phyloP scores from a whole-genome alignment of 2,113 vertebrate species.

The Xyrauchen texanus region DNA sequence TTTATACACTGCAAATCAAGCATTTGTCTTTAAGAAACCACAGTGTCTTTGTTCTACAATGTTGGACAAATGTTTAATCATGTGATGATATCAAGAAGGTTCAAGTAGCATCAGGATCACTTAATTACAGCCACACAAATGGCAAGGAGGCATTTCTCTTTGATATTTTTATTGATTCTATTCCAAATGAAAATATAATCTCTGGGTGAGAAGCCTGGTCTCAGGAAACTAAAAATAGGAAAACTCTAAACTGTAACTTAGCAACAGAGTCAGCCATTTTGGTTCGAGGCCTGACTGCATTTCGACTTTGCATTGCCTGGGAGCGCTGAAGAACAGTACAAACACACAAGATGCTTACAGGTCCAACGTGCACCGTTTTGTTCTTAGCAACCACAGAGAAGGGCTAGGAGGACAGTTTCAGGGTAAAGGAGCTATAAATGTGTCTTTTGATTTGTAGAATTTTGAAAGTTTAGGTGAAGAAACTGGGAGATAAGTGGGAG shows the following conservation, averaged over 20 bases:
- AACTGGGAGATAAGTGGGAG: background rate
- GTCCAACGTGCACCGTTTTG: background rate
- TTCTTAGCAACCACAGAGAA: slow-evolving; percentile 30
- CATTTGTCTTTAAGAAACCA: background rate
- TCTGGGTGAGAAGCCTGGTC: slow-evolving; percentile 68
- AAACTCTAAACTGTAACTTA: slow-evolving; percentile 79
- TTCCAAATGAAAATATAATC: slow-evolving; percentile 76
- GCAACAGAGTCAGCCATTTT: slow-evolving; percentile 76
- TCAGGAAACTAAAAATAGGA: slow-evolving; percentile 76
- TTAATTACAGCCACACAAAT: slow-evolving; percentile 72
- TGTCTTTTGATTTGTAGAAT: slow-evolving; percentile 6
- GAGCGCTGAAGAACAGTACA: slow-evolving; percentile 40
- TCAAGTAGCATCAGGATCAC: slow-evolving; percentile 12
- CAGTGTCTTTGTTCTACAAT: background rate
- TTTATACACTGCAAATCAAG: background rate
- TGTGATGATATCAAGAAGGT: background rate
- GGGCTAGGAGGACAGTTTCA: background rate
- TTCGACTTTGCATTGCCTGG: slow-evolving; percentile 52
- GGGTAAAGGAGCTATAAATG: slow-evolving; percentile 15
- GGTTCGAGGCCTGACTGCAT: slow-evolving; percentile 74
- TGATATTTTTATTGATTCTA: slow-evolving; percentile 69
- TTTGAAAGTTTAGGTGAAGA: background rate
- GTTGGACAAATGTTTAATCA: background rate
- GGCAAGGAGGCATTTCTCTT: slow-evolving; percentile 61
- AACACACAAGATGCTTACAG: slow-evolving; percentile 19